These are phyloP conservation scores for Salarias fasciatus DNA, from an alignment of 2,797 vertebrate genomes.

Conservation along the genomic window DNA sequence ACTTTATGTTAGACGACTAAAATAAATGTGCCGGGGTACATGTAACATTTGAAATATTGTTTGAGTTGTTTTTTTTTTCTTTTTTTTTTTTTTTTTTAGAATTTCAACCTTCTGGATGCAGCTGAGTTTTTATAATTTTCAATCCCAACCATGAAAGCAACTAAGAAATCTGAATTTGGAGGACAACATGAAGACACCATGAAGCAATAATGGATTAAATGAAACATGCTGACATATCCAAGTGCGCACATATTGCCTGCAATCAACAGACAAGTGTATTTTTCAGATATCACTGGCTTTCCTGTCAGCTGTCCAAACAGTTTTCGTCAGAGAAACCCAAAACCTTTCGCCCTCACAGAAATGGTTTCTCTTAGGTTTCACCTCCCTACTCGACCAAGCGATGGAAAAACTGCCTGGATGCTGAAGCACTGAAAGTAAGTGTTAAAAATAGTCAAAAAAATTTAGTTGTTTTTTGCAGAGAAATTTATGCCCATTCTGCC, in stretches of 20 bases:
- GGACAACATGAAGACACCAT: no score
- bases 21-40: no score
- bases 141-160: no score
- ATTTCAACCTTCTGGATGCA: no score
- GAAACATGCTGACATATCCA: constrained; percentile 12
- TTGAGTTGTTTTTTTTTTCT: no score
- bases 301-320: constrained; percentile 51
- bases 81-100: no score
- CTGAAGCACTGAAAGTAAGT: not conserved
- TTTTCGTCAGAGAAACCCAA: constrained; percentile 55
- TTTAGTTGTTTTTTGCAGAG: not conserved
- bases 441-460: not conserved
- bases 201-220: constrained; percentile 20
- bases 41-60: no score
- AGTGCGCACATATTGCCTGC: constrained; percentile 7
- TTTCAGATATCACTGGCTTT: constrained; percentile 38
- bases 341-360: constrained; percentile 7
- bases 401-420: constrained; percentile 21
- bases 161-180: no score
- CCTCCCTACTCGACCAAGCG: constrained; percentile 4
- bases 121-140: no score
- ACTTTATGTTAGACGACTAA: no score
- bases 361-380: constrained; percentile 34
- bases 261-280: constrained; percentile 31
- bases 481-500: no score